Evolutionary conservation across 2,888 invertebrate genomes (phyloP), one percentile per base, ranked within the genome.

Genomic region (Linnaemya tessellans): DNA sequence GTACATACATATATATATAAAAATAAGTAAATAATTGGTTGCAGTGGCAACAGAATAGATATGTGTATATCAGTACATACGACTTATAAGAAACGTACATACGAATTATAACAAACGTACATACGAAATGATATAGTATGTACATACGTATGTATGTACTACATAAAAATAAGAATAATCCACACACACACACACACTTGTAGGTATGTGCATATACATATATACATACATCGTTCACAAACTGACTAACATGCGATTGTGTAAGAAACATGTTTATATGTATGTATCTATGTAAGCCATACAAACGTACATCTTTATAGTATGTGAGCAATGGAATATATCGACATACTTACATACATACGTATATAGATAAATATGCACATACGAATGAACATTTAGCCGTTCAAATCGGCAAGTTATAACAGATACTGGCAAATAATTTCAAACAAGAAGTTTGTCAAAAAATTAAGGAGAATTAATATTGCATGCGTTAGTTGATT

Each of bases 21-120:
- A 74, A 35, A 22, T 30, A 43, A 65, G 54, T 83, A 77, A 43
- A 68, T 84, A 68, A 43, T n/a, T 20, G 22, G 30, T 49, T 67
- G 49, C 60, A 71, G 58, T 46, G 58, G 43, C 64, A 20, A 13
- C 60, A 62, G 43, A 62, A 30, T 71, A 11, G 38, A 54, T 79
- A 70, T n/a, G n/a, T n/a, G n/a, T n/a, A 58, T 78, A 65, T 22
- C 11, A 65, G 54, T 46, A 70, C n/a, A 62, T 5, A 64, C 64
- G 64, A 54, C 22, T 22, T 18, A 60, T 46, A 49, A 20, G 11
- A 46, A 46, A 67, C 5, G 11, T 51, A 49, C 25, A 65, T 43
- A 10, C n/a, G 11, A 46, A n/a, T n/a, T n/a, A n/a, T n/a, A n/a
- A n/a, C n/a, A n/a, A n/a, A 25, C 13, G 20, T 25, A 64, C 18